Evolutionary conservation across 1,140 invertebrate genomes (phyloP).

Genomic region (Tachypleus tridentatus): DNA sequence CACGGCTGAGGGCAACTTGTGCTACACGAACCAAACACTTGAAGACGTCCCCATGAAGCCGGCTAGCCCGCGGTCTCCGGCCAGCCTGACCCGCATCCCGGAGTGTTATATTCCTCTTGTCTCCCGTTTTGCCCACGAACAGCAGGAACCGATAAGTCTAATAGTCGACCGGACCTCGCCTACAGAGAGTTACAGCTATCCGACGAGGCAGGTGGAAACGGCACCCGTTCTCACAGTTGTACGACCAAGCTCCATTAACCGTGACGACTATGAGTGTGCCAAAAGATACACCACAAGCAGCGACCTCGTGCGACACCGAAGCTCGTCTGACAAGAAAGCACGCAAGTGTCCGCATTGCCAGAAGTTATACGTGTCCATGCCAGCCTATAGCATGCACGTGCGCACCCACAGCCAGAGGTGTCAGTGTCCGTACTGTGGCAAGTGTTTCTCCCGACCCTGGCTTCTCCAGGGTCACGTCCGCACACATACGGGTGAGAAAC

Average conservation of each 20-base stretch:
- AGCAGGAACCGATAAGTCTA: background rate
- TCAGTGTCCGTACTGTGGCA: slow-evolving; percentile 21
- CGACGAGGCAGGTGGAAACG: slow-evolving; percentile 35
- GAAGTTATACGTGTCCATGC: slow-evolving; percentile 18
- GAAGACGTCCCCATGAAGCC: slow-evolving; percentile 7
- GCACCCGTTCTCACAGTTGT: slow-evolving; percentile 72
- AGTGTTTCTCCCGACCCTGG: slow-evolving; percentile 22
- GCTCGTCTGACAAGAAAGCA: slow-evolving; percentile 47
- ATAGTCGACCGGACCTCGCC: background rate
- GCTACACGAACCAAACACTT: slow-evolving; percentile 1
- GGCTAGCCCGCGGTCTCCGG: slow-evolving; percentile 16
- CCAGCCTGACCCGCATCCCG: slow-evolving; percentile 1
- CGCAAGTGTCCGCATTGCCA: slow-evolving; percentile 21
- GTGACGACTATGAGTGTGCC: slow-evolving; percentile 72
- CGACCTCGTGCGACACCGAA: slow-evolving; percentile 78
- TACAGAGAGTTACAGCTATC: no score
- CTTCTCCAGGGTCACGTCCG: slow-evolving; percentile 22
- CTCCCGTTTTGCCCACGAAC: background rate
- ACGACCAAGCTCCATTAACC: slow-evolving; percentile 44
- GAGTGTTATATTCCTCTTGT: background rate
- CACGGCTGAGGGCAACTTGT: slow-evolving; percentile 18
- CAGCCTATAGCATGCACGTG: slow-evolving; percentile 20
- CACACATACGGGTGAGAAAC: slow-evolving; percentile 32
- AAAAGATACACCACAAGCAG: slow-evolving; percentile 78
- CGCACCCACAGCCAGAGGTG: slow-evolving; percentile 20